These are phyloP conservation scores for Drosophila pseudoobscura DNA, from an alignment of 1,140 invertebrate species.

Conservation along the genomic window DNA sequence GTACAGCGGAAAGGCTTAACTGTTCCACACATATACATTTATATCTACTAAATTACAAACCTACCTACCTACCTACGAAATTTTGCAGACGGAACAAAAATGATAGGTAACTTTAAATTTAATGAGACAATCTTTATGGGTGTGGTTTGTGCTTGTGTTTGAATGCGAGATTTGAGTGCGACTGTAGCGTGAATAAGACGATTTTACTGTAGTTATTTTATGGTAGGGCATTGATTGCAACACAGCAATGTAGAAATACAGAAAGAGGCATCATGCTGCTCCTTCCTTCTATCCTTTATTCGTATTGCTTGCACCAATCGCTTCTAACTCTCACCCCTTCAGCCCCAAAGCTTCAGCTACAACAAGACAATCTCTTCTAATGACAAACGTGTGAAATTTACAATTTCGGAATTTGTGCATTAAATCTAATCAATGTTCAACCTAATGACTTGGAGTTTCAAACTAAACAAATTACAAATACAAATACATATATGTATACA, in stretches of 20 bases:
- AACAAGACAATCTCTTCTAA: slow-evolving; percentile 77
- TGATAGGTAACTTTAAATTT: slow-evolving; percentile 39
- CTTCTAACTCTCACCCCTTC: slow-evolving; percentile 1
- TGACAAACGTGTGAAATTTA: slow-evolving; percentile 47
- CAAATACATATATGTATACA: slow-evolving; percentile 37
- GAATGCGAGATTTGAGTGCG: slow-evolving; percentile 36
- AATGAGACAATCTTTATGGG: slow-evolving; percentile 71
- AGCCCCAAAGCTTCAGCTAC: slow-evolving; percentile 41
- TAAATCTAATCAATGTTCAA: slow-evolving; percentile 51
- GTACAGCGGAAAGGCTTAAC: slow-evolving; percentile 62
- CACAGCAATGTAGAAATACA: slow-evolving; percentile 30
- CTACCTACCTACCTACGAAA: slow-evolving; percentile 8
- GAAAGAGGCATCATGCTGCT: slow-evolving; percentile 19
- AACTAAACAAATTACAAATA: slow-evolving; percentile 49
- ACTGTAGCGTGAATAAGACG: slow-evolving; percentile 77
- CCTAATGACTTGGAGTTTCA: slow-evolving; percentile 69
- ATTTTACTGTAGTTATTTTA: slow-evolving; percentile 76
- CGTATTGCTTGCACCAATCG: background rate
- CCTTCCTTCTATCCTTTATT: background rate
- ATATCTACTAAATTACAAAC: slow-evolving; percentile 11
- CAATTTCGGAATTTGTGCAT: slow-evolving; percentile 51
- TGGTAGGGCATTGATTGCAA: slow-evolving; percentile 46
- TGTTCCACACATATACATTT: slow-evolving; percentile 28
- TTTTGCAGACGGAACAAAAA: slow-evolving; percentile 21
- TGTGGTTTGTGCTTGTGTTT: slow-evolving; percentile 34